A percentile compares a stretch with the other conserved stretches of the same genome.
Conservation (phyloP, 2,888 invertebrate species). For the Cheilosia grossa region DNA sequence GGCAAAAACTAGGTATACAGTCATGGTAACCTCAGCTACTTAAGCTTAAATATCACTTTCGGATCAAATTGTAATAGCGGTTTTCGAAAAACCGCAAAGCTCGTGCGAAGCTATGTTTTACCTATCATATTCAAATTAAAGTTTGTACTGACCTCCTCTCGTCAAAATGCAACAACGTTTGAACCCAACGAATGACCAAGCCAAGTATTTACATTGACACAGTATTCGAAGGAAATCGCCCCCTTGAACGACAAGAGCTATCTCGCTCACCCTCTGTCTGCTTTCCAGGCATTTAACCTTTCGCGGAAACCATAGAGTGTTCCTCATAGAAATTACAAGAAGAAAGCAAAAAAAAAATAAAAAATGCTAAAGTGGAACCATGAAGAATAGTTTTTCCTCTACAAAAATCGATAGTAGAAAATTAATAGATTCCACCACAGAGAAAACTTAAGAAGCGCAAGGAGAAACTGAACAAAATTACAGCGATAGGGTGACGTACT, state of each 20-base stretch:
- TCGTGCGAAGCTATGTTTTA: no score
- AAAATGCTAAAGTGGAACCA: constrained; percentile 26
- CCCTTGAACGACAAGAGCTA: not conserved
- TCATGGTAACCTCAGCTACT: no score
- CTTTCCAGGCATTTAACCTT: constrained; percentile 47
- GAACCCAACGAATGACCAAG: not conserved
- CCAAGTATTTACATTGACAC: not conserved
- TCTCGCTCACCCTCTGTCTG: not conserved
- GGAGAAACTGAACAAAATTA: not conserved
- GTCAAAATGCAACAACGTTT: no score
- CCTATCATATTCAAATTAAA: no score
- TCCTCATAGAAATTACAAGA: constrained; percentile 61
- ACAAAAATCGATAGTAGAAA: constrained; percentile 68
- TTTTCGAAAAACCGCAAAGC: no score
- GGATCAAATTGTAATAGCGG: no score
- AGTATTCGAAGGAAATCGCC: not conserved
- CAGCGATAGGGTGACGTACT: constrained; percentile 41
- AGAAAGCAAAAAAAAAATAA: no score
- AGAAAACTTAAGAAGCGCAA: constrained; percentile 2
- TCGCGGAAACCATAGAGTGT: constrained; percentile 69
- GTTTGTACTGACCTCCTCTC: no score
- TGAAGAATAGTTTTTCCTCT: constrained; percentile 44
- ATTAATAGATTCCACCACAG: constrained; percentile 55
- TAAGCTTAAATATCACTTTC: no score
- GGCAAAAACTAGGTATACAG: no score